A percentile compares a stretch with the other conserved stretches of the same genome.
Conservation (phyloP, 2,113 vertebrate genomes). For the Limnothrissa miodon region DNA sequence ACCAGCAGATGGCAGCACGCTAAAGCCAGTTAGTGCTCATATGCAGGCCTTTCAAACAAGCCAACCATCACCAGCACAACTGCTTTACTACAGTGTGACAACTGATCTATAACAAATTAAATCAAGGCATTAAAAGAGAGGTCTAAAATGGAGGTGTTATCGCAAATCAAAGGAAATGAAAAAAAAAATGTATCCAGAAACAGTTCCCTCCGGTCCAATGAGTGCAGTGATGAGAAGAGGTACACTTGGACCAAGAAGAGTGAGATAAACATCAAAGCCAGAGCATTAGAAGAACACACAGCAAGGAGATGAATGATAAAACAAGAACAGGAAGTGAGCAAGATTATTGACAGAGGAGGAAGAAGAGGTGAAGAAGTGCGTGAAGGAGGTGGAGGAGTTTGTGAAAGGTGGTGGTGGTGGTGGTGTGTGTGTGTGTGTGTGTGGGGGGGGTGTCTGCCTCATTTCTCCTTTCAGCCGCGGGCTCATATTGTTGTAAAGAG, state of each 20-base stretch:
- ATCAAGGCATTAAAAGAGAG: constrained; percentile 5
- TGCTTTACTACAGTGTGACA: constrained; percentile 2
- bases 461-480: neutral
- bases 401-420: neutral
- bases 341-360: constrained; percentile 10
- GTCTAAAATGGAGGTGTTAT: constrained; percentile 2
- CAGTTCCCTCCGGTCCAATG: neutral
- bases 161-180: neutral
- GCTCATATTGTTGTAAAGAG: neutral
- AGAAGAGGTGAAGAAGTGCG: constrained; percentile 9
- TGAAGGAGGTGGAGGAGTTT: neutral
- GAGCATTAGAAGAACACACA: constrained; percentile 19
- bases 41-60: neutral
- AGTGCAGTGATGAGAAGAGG: constrained; percentile 19
- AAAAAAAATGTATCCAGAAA: constrained; percentile 17
- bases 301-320: constrained; percentile 31
- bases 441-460: neutral
- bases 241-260: constrained; percentile 10
- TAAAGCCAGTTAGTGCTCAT: constrained; percentile 40
- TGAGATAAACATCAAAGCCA: constrained; percentile 20
- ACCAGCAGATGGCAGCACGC: constrained; percentile 72
- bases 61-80: neutral
- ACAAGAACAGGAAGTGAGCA: constrained; percentile 22
- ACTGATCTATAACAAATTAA: constrained; percentile 12
- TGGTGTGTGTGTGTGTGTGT: neutral